A percentile compares a stretch with the other conserved stretches of the same genome.
Evolutionary conservation across 2,888 invertebrate species (phyloP).

Genomic region (Darwinula stevensoni): DNA sequence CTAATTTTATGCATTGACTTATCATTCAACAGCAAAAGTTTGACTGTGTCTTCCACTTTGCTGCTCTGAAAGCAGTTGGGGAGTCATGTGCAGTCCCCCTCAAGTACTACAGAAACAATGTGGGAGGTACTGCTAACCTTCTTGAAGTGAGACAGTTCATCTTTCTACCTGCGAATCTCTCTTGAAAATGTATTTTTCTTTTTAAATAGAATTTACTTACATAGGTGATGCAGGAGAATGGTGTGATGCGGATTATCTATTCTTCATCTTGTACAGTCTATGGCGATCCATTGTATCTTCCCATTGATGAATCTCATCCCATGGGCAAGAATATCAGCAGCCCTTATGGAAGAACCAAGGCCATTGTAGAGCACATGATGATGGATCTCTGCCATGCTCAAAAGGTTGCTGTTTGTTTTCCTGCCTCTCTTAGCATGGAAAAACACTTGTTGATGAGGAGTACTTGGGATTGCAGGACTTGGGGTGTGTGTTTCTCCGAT

Average conservation of each 20-base stretch:
- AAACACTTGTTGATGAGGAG: neutral
- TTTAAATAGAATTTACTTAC: constrained; percentile 8
- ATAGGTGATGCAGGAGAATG: constrained; percentile 42
- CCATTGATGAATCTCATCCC: constrained; percentile 51
- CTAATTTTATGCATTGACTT: no score
- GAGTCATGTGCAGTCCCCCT: constrained; percentile 65
- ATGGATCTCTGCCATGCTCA: constrained; percentile 52
- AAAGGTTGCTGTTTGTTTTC: constrained; percentile 21
- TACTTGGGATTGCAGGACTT: neutral
- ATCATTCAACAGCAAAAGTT: constrained; percentile 35
- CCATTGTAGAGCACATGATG: constrained; percentile 74
- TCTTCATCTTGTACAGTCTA: constrained; percentile 84
- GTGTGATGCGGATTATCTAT: constrained; percentile 47
- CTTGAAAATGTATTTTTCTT: constrained; percentile 1
- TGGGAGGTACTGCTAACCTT: constrained; percentile 51
- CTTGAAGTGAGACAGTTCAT: constrained; percentile 38
- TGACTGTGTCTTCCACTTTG: constrained; percentile 70
- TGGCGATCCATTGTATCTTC: constrained; percentile 51
- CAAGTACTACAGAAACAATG: constrained; percentile 63
- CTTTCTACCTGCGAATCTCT: neutral
- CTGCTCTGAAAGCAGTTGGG: constrained; percentile 76
- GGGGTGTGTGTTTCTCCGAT: constrained; percentile 14
- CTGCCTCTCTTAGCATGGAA: neutral
- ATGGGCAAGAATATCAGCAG: constrained; percentile 49
- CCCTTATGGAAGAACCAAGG: constrained; percentile 80